phyloP scores from a whole-genome alignment of 64 coral and sea anemone species.

The Montipora foliosa region DNA sequence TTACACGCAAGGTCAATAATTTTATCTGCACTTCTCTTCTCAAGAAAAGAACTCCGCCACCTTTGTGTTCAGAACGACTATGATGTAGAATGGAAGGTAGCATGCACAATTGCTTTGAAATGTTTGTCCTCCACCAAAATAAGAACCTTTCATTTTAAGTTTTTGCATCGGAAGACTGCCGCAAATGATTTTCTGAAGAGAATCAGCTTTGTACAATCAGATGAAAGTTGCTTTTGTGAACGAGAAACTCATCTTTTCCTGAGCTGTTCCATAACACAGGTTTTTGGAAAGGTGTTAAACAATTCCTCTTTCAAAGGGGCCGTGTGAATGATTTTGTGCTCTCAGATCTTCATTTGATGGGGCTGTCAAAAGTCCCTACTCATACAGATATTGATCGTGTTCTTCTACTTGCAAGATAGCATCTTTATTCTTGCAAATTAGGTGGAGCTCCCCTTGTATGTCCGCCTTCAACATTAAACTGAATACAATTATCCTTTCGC shows the following conservation, averaged over 20 bases:
- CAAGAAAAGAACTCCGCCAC: background rate
- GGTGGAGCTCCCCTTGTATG: background rate
- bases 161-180: constrained; percentile 17
- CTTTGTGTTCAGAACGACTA: background rate
- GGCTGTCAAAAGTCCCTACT: background rate
- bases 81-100: background rate
- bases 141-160: constrained; percentile 3
- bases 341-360: background rate
- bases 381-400: background rate
- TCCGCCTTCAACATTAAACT: too few species aligned
- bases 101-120: background rate
- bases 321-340: background rate
- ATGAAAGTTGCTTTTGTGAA: constrained; percentile 25
- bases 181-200: constrained; percentile 11
- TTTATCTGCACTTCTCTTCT: background rate
- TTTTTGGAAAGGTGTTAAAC: background rate
- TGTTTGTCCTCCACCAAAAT: background rate
- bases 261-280: background rate
- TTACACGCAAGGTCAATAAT: background rate
- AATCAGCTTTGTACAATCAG: background rate
- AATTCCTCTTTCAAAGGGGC: background rate
- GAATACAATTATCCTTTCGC: background rate
- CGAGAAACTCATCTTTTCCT: constrained; percentile 3
- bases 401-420: background rate
- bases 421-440: background rate